A percentile compares a stretch with the other conserved stretches of the same genome.
phyloP scores from a whole-genome alignment of 2,888 invertebrate genomes.

The Ophion ventricosus region DNA sequence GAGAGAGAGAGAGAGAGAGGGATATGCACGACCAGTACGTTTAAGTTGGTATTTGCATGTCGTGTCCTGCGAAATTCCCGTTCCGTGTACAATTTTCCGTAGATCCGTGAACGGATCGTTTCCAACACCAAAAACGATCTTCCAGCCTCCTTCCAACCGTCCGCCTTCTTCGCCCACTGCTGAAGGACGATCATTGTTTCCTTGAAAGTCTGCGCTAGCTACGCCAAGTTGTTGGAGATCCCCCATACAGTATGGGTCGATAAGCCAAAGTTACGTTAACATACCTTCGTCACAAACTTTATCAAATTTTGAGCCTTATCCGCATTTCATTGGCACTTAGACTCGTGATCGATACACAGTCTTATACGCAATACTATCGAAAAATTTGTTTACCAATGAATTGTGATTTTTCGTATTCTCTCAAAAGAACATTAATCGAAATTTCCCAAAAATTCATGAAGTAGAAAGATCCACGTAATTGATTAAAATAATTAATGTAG shows the following conservation, averaged over 20 bases:
- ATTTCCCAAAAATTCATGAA: too few relatives aligned
- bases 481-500: too few relatives aligned
- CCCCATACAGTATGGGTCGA: conserved; percentile 11
- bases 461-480: too few relatives aligned
- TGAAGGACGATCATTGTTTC: conserved; percentile 44
- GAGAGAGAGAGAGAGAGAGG: not conserved
- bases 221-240: conserved; percentile 32
- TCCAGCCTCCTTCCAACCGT: not conserved
- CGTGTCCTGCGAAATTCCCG: conserved; percentile 56
- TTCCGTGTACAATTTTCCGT: conserved; percentile 14
- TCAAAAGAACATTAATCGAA: too few relatives aligned
- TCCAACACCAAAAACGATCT: conserved; percentile 48
- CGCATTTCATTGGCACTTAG: conserved; percentile 9
- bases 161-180: not conserved
- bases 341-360: not conserved
- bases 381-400: not conserved
- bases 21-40: conserved; percentile 3
- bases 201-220: conserved; percentile 26
- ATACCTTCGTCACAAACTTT: conserved; percentile 1
- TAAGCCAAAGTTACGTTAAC: conserved; percentile 39
- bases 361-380: not conserved
- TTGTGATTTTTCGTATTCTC: not conserved
- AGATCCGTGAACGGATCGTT: conserved; percentile 20
- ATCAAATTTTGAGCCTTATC: conserved; percentile 18
- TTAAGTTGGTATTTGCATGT: conserved; percentile 51